Base-by-base conservation (phyloP, 35 echinoderm and acorn worm species). In the Amphiura filiformis region DNA sequence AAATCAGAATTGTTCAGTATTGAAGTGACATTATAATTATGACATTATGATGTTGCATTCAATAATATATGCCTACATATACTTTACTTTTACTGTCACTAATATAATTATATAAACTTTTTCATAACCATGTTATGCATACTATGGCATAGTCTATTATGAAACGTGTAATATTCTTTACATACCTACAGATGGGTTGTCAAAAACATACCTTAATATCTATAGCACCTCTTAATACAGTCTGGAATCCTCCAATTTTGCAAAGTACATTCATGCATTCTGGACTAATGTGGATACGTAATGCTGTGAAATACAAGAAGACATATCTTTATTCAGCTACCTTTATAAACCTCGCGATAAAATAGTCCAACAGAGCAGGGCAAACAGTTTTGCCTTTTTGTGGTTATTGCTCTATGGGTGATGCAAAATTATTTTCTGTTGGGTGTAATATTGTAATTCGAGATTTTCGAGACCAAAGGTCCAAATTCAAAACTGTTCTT, bases 231-330 rank as follows among this genome's bases (percentile, higher is more conserved):
- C 81, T 17, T 31, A 26, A 49, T 18, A 49, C 39, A 12, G 52
- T 26, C 41, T 83, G 41, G 52, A 83, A 83, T 15, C 18, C 52
- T 49, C 81, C 81, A 17, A 83, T 52, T 83, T 15, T 83, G 22
- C 14, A 18, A 38, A 83, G 15, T 0, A 83, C 41, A 11, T 4
- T 47, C 32, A 28, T 42, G 42, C 81, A 83, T 32, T 83, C 81
- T 26, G 81, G 81, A 61, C 81, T 83, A 5, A 83, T 47, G 41
- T 83, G 81, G 34, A 83, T 83, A 32, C 81, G 81, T 13, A 83
- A 32, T 47, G 81, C 81, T 83, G 34, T 1, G 52, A 31, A 83
- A 47, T 34, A 15, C n/a, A n/a, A n/a, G n/a, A n/a, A 38, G 30
- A 13, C 38, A 15, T 0, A 18, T 28, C 13, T 0, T 35, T 31